Conservation (phyloP, 2,888 invertebrate genomes). For the Chalcosyrphus nemorum region DNA sequence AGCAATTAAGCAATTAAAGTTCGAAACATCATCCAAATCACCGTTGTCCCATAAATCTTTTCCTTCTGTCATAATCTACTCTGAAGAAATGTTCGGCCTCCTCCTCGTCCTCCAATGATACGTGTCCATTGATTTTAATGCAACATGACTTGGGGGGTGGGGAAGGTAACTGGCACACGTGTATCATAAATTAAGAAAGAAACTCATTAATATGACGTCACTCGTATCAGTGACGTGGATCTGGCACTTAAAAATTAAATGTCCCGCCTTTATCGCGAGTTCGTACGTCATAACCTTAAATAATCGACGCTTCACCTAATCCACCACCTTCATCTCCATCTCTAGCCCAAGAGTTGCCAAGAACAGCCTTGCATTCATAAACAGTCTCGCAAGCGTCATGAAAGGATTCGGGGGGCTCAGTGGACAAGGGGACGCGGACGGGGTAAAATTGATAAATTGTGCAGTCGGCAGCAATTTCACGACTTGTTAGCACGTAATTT, state of each 20-base stretch:
- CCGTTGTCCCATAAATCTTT: slow-evolving; percentile 40
- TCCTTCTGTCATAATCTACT: slow-evolving; percentile 25
- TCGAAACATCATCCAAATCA: slow-evolving; percentile 49
- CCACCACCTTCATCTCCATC: not conserved
- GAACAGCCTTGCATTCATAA: slow-evolving; percentile 17
- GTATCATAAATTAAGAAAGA: slow-evolving; percentile 42
- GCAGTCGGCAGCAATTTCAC: slow-evolving; percentile 68
- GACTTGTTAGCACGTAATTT: slow-evolving; percentile 72
- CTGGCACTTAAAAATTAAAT: slow-evolving; percentile 38
- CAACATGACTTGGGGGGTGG: not conserved
- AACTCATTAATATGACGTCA: slow-evolving; percentile 53
- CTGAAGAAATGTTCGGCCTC: no score
- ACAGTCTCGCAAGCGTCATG: not conserved
- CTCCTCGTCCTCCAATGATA: no score
- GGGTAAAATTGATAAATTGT: slow-evolving; percentile 65
- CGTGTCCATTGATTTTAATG: not conserved
- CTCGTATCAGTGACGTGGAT: slow-evolving; percentile 37
- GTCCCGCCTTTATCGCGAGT: slow-evolving; percentile 36
- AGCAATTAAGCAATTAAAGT: slow-evolving; percentile 63
- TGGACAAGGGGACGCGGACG: not conserved
- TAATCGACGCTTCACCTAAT: slow-evolving; percentile 1
- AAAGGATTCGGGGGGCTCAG: not conserved
- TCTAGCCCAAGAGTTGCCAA: not conserved
- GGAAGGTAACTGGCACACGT: slow-evolving; percentile 7
- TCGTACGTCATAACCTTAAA: slow-evolving; percentile 49